Evolutionary conservation across 2,113 vertebrate species (phyloP).

Genomic region (Perca fluviatilis): DNA sequence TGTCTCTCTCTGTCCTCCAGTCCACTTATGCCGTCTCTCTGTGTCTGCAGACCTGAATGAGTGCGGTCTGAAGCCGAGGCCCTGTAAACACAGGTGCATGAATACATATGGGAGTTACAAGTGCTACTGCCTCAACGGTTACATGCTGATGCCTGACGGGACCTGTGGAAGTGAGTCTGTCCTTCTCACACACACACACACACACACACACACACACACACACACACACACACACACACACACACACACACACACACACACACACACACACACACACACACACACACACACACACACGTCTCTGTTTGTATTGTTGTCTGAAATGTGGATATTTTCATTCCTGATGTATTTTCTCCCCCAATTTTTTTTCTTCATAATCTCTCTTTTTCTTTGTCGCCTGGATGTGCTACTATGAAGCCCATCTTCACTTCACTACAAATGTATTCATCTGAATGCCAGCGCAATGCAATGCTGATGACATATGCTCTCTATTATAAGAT

Average conservation of each 20-base stretch:
- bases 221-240: slow-evolving; percentile 12
- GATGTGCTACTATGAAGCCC: not conserved
- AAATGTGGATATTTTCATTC: slow-evolving; percentile 28
- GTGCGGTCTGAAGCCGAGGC: slow-evolving; percentile 95
- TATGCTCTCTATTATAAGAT: slow-evolving; percentile 41
- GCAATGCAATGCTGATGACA: slow-evolving; percentile 22
- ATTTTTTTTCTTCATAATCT: not conserved
- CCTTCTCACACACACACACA: slow-evolving; percentile 16
- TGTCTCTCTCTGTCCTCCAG: slow-evolving; percentile 15
- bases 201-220: slow-evolving; percentile 4
- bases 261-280: slow-evolving; percentile 27
- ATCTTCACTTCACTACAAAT: slow-evolving; percentile 18
- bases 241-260: slow-evolving; percentile 12
- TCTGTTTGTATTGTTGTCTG: slow-evolving; percentile 20
- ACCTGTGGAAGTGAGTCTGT: slow-evolving; percentile 92
- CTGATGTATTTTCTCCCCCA: not conserved
- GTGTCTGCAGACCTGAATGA: slow-evolving; percentile 93
- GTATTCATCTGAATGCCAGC: slow-evolving; percentile 16
- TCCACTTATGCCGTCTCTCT: slow-evolving; percentile 55
- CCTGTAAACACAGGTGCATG: slow-evolving; percentile 97
- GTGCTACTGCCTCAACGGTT: slow-evolving; percentile 97
- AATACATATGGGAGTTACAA: slow-evolving; percentile 97
- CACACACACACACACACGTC: not conserved
- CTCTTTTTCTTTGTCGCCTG: slow-evolving; percentile 12
- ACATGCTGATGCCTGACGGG: slow-evolving; percentile 95